Conservation (phyloP, 1,140 invertebrate species). For the Alviniconcha marisindica region DNA sequence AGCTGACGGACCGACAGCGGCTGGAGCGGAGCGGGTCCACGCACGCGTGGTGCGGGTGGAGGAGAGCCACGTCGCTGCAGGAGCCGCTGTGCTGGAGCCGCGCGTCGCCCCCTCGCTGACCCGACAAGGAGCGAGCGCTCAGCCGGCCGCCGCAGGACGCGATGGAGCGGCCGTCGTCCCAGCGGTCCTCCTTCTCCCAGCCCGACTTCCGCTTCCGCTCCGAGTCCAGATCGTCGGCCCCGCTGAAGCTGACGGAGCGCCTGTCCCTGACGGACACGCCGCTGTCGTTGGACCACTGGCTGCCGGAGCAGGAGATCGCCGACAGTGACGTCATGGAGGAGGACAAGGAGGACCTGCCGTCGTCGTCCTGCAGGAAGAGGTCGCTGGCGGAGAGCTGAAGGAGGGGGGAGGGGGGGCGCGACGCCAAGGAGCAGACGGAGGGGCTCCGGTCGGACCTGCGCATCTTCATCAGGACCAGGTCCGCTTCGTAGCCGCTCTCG, state of each 20-base stretch:
- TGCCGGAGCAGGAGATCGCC: too few species aligned
- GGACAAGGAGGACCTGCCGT: not conserved
- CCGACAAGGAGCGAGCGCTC: not conserved
- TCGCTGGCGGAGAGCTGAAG: not conserved
- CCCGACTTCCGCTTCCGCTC: not conserved
- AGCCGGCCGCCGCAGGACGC: not conserved
- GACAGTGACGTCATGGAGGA: constrained; percentile 7
- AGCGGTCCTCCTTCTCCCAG: too few species aligned
- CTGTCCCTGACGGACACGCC: too few species aligned
- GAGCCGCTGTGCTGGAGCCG: not conserved
- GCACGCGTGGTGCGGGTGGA: not conserved
- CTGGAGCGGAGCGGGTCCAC: not conserved
- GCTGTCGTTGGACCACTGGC: not conserved
- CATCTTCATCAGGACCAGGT: not conserved
- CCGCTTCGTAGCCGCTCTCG: not conserved
- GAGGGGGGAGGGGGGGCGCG: not conserved
- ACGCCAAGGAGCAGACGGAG: not conserved
- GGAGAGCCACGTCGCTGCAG: not conserved
- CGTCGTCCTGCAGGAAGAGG: not conserved
- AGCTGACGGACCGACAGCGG: not conserved
- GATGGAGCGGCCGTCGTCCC: not conserved
- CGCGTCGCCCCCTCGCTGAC: not conserved
- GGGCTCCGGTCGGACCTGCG: not conserved
- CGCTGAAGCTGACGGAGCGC: not conserved
- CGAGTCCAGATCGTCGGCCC: not conserved